Evolutionary conservation across 2,888 invertebrate species (phyloP), one percentile per base, ranked within the genome.

Genomic region (Liodrosophila aerea): DNA sequence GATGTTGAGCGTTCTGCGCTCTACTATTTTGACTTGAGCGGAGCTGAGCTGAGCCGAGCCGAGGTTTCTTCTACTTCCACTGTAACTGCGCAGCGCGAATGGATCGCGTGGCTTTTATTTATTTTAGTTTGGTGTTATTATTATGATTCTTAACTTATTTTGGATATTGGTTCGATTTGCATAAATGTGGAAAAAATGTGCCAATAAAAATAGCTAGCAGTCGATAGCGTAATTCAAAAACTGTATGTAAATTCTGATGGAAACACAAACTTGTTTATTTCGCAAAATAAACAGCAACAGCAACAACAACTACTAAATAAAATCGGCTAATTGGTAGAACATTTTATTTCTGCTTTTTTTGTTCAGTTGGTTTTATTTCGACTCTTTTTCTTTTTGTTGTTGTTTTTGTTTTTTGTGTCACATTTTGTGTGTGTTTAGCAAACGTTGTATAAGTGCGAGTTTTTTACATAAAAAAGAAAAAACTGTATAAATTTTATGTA

Each of bases 121-220:
- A 29, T 51, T 30, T 36, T 29, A 11, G 8, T 50, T 0, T 41
- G 7, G 16, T 39, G 31, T n/a, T 50, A 41, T 41, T 34, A 13
- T 12, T 44, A 31, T 34, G 22, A 49, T 53, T 34, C 40, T 27
- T 37, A 36, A 37, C 39, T 49, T 39, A 36, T 50, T 59, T 60
- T 52, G 41, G 56, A 46, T 44, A 49, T 37, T 27, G 27, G 16
- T 53, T 58, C 43, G n/a, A 83, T 78, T 78, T 78, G 76, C 83
- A 78, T 83, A 83, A 73, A 73, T 65, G 71, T 60, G 64, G 64
- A 76, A 76, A 80, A 76, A 71, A 82, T 82, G 76, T 82, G 77
- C 80, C 77, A 78, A 76, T 80, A 78, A 76, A 82, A 81, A 73
- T 73, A 80, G 76, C 76, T 63, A 64, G 57, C 51, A n/a, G n/a